Evolutionary conservation across 2,888 invertebrate species (phyloP), one percentile per base, ranked within the genome.

Genomic region (Drosophila maculinotata): DNA sequence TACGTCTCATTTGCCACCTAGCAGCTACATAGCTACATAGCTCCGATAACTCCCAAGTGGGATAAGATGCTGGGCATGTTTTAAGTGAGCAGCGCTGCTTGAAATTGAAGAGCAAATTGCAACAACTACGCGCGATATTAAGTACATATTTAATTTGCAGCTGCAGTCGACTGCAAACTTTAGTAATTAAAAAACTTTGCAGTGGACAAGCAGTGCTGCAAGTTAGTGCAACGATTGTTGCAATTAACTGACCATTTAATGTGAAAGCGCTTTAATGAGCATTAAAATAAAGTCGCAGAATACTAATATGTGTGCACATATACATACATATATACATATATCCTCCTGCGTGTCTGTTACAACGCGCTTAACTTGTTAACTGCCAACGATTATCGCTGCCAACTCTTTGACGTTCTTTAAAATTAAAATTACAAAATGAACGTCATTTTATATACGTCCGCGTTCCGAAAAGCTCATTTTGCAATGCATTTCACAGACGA

Each of bases 81-180:
- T 45, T 5, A 17, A 35, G 14, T 3, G 28, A 9, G 42, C 51
- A 17, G 33, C 12, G 3, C 38, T 20, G 10, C 44, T 45, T 30
- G n/a, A 47, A 69, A 74, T 74, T 74, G 42, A 52, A 69, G 47
- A 56, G 39, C 64, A 53, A 69, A 52, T 65, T 52, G 59, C 75
- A 39, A 38, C 12, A 57, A 67, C n/a, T n/a, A n/a, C n/a, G n/a
- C n/a, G n/a, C n/a, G n/a, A 69, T 68, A 71, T 86, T 62, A 71
- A 59, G 77, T 74, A 83, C 73, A 86, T 77, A 71, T 80, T 76
- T 67, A 58, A 86, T 70, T 83, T 86, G 69, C 74, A 69, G 49
- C 63, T 82, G 58, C 33, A 35, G 57, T 38, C 44, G 36, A 35
- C 42, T 17, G 49, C n/a, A 68, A 69, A 78, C 79, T 79, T 76